Base-by-base conservation (phyloP, 1,140 invertebrate genomes). In the Drosophila sulfurigaster region DNA sequence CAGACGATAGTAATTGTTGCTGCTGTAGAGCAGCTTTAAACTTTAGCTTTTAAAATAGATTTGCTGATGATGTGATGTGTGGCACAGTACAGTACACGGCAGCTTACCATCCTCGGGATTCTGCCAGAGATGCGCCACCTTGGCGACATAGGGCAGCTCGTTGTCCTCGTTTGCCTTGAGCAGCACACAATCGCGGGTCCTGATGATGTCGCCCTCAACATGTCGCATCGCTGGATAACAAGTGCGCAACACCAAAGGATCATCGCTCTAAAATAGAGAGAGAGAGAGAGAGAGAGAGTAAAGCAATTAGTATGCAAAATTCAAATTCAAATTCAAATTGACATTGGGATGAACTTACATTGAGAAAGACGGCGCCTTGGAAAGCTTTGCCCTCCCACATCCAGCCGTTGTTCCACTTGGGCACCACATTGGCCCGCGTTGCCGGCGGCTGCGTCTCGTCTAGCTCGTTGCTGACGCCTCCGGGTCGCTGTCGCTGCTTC, bases 121-220 rank as follows among this genome's bases (percentile, higher is more conserved):
- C 93, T 99, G 97, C 98, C 98, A 99, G 4, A 99, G 94, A 51
- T 96, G 96, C 25, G 97, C 96, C 67, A 99, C 96, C 94, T 99
- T 98, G 28, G 98, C 98, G 59, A 99, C 97, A 93, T 96, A 99
- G 15, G 98, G 98, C 75, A 99, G 94, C 92, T 99, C 98, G 66
- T 95, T 96, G 75, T 95, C 94, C 81, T 94, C 95, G 78, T 97
- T 95, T 80, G 97, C 98, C 83, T 96, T 96, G 62, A 98, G 93
- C 60, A 98, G 93, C 52, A 99, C 97, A 93, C 98, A 99, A 93
- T 99, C 98, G 64, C 96, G 94, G 6, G 97, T 96, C 90, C 95
- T 93, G 58, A 99, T 96, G 30, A 97, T 94, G 93, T 99, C 98
- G 5, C 97, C 96, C 79, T 95, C 95, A 13, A 94, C 94, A 93